Evolutionary conservation across 2,797 vertebrate genomes (phyloP).

Genomic region (Hydrolagus colliei): DNA sequence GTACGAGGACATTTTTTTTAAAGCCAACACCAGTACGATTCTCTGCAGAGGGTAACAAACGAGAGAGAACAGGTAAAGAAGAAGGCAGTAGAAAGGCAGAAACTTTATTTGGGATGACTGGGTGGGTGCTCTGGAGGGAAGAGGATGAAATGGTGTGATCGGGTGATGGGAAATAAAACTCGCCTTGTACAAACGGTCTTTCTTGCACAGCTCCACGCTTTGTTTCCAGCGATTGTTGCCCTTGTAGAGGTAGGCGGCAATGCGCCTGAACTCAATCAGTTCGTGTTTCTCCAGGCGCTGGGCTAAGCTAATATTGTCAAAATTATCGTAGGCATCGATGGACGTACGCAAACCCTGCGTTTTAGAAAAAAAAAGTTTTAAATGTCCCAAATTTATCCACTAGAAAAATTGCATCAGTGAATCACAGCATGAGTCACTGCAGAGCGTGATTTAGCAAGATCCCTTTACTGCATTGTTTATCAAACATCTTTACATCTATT

Average conservation of each 20-base stretch:
- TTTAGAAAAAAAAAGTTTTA: too few relatives aligned
- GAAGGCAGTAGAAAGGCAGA: too few relatives aligned
- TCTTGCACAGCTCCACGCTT: constrained; percentile 88
- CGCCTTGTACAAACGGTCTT: constrained; percentile 80
- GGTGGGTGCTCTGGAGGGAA: too few relatives aligned
- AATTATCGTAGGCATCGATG: constrained; percentile 82
- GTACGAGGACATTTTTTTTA: too few relatives aligned
- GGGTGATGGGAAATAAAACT: constrained; percentile 12
- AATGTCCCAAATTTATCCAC: too few relatives aligned
- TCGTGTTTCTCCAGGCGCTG: constrained; percentile 82
- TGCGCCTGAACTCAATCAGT: constrained; percentile 80
- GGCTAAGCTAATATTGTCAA: constrained; percentile 77
- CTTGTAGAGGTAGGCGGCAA: constrained; percentile 82
- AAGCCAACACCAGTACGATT: neutral
- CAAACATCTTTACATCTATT: too few relatives aligned
- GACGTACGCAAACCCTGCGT: constrained; percentile 77
- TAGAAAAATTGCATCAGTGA: too few relatives aligned
- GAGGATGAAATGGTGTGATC: neutral
- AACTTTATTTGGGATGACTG: neutral
- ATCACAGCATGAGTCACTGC: too few relatives aligned
- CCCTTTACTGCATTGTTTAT: too few relatives aligned
- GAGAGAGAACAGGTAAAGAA: too few relatives aligned
- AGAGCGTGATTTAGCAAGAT: too few relatives aligned
- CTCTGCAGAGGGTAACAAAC: neutral
- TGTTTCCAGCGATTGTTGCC: constrained; percentile 83